phyloP scores from a whole-genome alignment of 2,888 invertebrate species.

The Hydraecia micacea region DNA sequence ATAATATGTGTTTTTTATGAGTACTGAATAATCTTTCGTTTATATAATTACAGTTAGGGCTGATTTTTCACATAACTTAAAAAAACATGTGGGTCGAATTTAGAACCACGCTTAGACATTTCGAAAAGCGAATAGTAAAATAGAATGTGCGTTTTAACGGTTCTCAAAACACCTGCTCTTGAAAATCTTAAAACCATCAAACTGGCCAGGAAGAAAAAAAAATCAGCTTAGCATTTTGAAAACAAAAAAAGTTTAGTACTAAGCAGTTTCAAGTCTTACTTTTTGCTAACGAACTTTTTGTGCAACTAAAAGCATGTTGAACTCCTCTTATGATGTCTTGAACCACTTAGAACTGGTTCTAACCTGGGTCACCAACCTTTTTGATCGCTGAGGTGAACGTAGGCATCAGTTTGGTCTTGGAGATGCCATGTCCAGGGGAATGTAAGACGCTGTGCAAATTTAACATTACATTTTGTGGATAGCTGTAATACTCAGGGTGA shows the following conservation, averaged over 20 bases:
- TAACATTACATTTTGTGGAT: not conserved
- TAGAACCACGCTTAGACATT: not conserved
- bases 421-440: conserved; percentile 9
- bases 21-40: conserved; percentile 6
- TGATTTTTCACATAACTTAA: not conserved
- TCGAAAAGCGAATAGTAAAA: conserved; percentile 20
- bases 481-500: not conserved
- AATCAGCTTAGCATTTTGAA: not conserved
- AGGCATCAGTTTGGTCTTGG: not conserved
- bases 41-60: conserved; percentile 3
- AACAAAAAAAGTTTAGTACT: conserved; percentile 24
- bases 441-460: not conserved
- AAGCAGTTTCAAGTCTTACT: conserved; percentile 31
- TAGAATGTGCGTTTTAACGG: conserved; percentile 19
- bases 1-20: not conserved
- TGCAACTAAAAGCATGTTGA: conserved; percentile 51
- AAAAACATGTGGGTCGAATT: not conserved
- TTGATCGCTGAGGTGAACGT: conserved; percentile 11
- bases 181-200: conserved; percentile 11
- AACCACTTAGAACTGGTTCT: conserved; percentile 46
- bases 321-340: conserved; percentile 47
- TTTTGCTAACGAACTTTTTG: conserved; percentile 52
- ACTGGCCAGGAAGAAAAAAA: conserved; percentile 7
- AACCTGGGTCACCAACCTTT: conserved; percentile 48
- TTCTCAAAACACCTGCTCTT: conserved; percentile 4